These are phyloP conservation scores for Sympetrum striolatum DNA, from an alignment of 2,888 invertebrate species.

Conservation along the genomic window DNA sequence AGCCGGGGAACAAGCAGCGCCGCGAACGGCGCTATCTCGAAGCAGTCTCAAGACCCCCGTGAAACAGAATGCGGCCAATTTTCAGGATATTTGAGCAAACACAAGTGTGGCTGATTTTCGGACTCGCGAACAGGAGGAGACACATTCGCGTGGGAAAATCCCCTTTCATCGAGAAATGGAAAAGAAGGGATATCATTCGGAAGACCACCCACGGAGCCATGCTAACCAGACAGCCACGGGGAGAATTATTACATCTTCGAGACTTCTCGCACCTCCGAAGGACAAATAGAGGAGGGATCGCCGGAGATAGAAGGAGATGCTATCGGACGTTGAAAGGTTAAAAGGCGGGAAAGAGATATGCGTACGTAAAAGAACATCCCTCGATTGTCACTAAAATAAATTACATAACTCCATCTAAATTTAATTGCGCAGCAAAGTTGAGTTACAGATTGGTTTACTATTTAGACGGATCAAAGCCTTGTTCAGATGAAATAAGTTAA, in stretches of 20 bases:
- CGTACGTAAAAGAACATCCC: too few relatives aligned
- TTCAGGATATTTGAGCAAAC: not conserved
- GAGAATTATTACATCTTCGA: conserved; percentile 36
- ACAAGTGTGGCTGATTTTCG: not conserved
- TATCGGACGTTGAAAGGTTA: too few relatives aligned
- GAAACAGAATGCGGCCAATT: not conserved
- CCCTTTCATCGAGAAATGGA: not conserved
- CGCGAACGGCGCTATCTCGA: not conserved
- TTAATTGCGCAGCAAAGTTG: too few relatives aligned
- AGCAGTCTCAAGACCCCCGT: not conserved
- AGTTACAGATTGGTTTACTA: too few relatives aligned
- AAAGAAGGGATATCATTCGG: conserved; percentile 11
- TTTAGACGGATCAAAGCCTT: too few relatives aligned
- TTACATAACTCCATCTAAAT: too few relatives aligned
- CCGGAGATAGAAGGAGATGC: too few relatives aligned
- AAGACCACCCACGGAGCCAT: conserved; percentile 26
- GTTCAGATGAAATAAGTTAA: too few relatives aligned
- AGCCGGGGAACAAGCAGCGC: not conserved
- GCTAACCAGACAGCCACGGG: conserved; percentile 27
- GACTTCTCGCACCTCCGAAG: conserved; percentile 21
- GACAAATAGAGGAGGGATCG: not conserved
- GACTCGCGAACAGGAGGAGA: not conserved
- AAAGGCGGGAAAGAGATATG: too few relatives aligned
- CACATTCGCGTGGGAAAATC: not conserved
- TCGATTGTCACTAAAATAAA: too few relatives aligned